Percentiles rank a stretch among this genome's conserved stretches.
These are phyloP conservation scores for Cyphomyrus plagiostoma DNA, from an alignment of 2,113 vertebrate species.

Conservation along the genomic window DNA sequence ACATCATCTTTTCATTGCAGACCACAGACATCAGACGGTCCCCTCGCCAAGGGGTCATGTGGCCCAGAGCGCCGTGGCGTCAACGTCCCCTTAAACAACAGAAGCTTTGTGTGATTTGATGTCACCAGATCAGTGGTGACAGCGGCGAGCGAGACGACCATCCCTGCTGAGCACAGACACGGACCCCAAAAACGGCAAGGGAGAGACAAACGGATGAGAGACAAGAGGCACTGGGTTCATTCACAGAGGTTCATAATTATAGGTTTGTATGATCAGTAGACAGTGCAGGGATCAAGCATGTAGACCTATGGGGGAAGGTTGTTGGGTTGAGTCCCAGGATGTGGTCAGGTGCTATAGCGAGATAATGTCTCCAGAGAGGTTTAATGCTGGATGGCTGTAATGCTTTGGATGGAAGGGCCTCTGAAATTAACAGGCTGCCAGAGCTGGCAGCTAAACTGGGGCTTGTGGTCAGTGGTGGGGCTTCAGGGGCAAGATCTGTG, in stretches of 20 bases:
- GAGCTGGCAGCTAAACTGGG: neutral
- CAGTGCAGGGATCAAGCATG: neutral
- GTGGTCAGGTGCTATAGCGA: neutral
- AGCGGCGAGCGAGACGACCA: neutral
- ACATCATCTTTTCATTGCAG: neutral
- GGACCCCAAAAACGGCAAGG: neutral
- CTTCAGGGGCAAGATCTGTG: neutral
- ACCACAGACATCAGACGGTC: neutral
- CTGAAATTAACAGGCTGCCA: neutral
- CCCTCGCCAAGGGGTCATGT: neutral
- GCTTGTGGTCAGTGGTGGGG: neutral
- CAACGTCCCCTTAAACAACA: neutral
- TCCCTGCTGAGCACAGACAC: neutral
- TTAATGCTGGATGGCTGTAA: neutral
- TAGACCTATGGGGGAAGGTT: neutral
- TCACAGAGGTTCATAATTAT: neutral
- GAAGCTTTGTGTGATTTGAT: neutral
- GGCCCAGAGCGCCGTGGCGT: neutral
- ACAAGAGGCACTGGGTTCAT: neutral
- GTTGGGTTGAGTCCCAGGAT: neutral
- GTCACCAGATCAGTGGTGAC: neutral
- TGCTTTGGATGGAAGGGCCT: neutral
- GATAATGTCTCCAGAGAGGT: neutral
- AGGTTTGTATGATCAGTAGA: neutral
- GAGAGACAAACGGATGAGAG: neutral